These are phyloP conservation scores for Agrotis puta DNA, from an alignment of 2,888 invertebrate genomes.

Conservation along the genomic window DNA sequence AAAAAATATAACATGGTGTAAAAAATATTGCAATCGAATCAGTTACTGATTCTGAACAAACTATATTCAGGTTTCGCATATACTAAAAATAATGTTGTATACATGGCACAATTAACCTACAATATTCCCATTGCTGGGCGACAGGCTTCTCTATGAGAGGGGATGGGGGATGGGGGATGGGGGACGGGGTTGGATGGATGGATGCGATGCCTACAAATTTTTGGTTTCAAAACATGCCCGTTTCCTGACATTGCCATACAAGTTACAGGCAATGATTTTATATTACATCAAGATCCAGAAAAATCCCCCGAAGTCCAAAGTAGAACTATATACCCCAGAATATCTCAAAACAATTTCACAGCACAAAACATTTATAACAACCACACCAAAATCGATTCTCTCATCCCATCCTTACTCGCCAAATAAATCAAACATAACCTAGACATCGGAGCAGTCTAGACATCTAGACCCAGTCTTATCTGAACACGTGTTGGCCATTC, in stretches of 20 bases:
- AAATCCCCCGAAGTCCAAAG: neutral
- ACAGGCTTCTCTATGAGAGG: too few species aligned
- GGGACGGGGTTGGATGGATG: too few species aligned
- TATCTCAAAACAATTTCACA: neutral
- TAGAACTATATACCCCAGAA: neutral
- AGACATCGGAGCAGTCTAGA: slow-evolving; percentile 56
- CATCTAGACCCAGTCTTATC: slow-evolving; percentile 58
- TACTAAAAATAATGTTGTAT: too few species aligned
- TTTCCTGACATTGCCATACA: neutral
- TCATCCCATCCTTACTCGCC: neutral
- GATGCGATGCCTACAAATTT: too few species aligned
- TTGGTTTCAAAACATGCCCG: too few species aligned
- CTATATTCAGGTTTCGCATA: too few species aligned
- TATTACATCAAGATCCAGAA: neutral
- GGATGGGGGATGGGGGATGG: too few species aligned
- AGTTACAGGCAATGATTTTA: neutral
- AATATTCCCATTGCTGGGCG: too few species aligned
- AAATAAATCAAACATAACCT: slow-evolving; percentile 50
- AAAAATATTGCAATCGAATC: too few species aligned
- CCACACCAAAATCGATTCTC: slow-evolving; percentile 31
- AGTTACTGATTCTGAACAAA: too few species aligned
- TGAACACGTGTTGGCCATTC: slow-evolving; percentile 65
- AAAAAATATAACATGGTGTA: too few species aligned
- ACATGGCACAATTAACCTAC: too few species aligned
- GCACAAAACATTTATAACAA: neutral